Evolutionary conservation across 2,797 vertebrate species (phyloP), one percentile per base, ranked within the genome.

Genomic region (Spondyliosoma cantharus): DNA sequence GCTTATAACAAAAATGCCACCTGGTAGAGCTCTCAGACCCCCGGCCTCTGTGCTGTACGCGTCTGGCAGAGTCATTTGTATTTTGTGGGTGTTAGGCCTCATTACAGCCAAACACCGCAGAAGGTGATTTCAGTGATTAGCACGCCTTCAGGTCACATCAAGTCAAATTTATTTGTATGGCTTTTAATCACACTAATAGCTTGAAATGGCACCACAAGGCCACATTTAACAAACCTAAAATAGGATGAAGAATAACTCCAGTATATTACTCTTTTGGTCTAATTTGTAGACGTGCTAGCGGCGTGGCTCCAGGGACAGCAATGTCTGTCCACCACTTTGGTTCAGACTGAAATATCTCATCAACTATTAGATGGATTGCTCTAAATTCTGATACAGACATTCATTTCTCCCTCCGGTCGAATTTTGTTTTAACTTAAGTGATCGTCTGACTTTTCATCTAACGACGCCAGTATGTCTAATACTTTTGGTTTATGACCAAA

Each of bases 41-140:
- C 15, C 9, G 22, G 68, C 50, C 22, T 54, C 42, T 43, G 17
- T 54, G 32, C 32, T 9, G 11, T 52, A 3, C 9, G 68, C 13
- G 42, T 19, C 42, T 27, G 0, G 12, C 32, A 25, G 50, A 59
- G 29, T 50, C 37, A 16, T 32, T 53, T 42, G 25, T 68, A 56
- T 57, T 32, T 20, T 65, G 60, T 52, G 53, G 67, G 59, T 69
- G 49, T 59, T 54, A 77, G 37, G 5, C 62, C 71, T 82, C 77
- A 69, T 78, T 76, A 82, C 25, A 58, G 60, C 49, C 37, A 71
- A 65, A 67, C 52, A 17, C 50, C 25, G 19, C 76, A 50, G 27
- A 45, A 61, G 65, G 65, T 50, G 70, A 56, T 79, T 62, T 79
- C 56, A 43, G 71, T 74, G 61, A 84, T 86, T 80, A 74, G 37